A percentile compares a stretch with the other conserved stretches of the same genome.
Evolutionary conservation across 2,888 invertebrate species (phyloP).

Genomic region (Campoplex capitator): DNA sequence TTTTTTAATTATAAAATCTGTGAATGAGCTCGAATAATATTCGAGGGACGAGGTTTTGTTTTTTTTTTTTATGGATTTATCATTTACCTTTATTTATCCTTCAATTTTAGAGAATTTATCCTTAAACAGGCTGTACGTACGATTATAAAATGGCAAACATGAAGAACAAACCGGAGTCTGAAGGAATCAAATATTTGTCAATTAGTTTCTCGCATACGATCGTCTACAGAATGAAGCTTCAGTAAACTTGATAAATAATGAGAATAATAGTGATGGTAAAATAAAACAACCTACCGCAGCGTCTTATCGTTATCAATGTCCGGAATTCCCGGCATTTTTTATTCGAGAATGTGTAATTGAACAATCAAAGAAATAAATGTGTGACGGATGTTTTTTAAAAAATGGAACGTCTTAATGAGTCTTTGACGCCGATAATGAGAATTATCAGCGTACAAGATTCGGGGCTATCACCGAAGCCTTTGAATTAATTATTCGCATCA

Average conservation of each 20-base stretch:
- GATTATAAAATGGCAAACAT: not conserved
- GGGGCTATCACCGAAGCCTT: not conserved
- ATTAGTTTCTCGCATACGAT: not conserved
- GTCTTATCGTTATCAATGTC: conserved; percentile 13
- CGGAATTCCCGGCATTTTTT: conserved; percentile 14
- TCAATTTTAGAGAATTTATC: not conserved
- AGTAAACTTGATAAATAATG: not conserved
- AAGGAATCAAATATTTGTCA: not conserved
- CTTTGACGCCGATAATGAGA: not conserved
- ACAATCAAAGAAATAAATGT: not conserved
- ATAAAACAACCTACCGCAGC: conserved; percentile 4
- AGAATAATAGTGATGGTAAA: not conserved
- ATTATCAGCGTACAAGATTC: not conserved
- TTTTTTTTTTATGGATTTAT: not conserved
- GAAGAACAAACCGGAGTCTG: not conserved
- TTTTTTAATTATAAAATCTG: not conserved
- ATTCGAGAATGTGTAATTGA: not conserved
- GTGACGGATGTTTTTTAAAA: not conserved
- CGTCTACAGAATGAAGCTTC: not conserved
- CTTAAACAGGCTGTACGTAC: not conserved
- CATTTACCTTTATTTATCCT: not conserved
- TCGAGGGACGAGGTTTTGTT: no score
- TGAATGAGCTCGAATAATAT: not conserved
- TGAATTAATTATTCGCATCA: not conserved
- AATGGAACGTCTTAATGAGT: conserved; percentile 8